Conservation (phyloP, 2,888 invertebrate genomes). For the Penaeus monodon region DNA sequence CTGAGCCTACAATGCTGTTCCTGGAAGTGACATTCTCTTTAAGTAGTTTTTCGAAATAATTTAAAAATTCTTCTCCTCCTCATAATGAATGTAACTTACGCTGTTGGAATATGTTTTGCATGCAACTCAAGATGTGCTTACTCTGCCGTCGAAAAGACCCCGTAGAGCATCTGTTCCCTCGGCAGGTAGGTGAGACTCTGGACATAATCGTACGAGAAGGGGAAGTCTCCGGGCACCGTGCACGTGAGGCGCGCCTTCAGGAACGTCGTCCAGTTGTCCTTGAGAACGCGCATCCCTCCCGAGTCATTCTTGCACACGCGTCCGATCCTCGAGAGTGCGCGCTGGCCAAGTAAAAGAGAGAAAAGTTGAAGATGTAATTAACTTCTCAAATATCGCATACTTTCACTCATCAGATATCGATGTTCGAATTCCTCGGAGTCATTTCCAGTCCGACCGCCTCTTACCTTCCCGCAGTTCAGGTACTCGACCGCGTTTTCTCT, state of each 20-base stretch:
- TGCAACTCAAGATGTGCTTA: conserved; percentile 69
- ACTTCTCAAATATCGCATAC: neutral
- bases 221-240: conserved; percentile 85
- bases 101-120: neutral
- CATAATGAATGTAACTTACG: no score
- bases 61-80: neutral
- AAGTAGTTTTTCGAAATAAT: neutral
- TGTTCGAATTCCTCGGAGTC: no score
- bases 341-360: conserved; percentile 35
- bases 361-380: neutral
- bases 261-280: conserved; percentile 92
- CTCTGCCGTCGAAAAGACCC: conserved; percentile 86
- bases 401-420: no score
- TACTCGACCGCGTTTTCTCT: conserved; percentile 92
- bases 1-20: conserved; percentile 90
- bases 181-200: conserved; percentile 84
- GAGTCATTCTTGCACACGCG: conserved; percentile 91
- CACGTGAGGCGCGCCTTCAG: conserved; percentile 88
- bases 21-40: conserved; percentile 27
- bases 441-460: neutral
- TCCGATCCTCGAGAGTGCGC: conserved; percentile 89
- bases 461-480: conserved; percentile 90
- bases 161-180: conserved; percentile 83
- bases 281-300: conserved; percentile 76
- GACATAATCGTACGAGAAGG: conserved; percentile 90